Conservation (phyloP, 2,797 vertebrate genomes). For the Spatula clypeata region DNA sequence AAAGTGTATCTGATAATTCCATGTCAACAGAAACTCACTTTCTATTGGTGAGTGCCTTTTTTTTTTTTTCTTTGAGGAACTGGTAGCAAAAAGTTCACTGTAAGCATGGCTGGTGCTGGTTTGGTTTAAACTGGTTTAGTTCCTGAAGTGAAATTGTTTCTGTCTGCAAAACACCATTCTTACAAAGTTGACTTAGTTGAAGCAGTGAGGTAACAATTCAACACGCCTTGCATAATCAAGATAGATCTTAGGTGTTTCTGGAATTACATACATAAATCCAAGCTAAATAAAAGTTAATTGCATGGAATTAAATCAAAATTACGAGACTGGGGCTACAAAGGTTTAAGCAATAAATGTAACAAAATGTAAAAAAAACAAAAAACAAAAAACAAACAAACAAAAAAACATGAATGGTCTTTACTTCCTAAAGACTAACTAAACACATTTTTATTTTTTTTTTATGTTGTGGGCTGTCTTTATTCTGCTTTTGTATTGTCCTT, state of each 20-base stretch:
- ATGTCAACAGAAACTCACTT: not conserved
- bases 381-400: too few species aligned
- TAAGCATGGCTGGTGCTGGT: not conserved
- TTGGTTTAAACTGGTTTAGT: not conserved
- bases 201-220: not conserved
- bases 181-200: not conserved
- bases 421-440: not conserved
- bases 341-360: not conserved
- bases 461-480: not conserved
- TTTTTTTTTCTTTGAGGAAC: not conserved
- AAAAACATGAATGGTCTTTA: not conserved
- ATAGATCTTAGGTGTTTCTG: not conserved
- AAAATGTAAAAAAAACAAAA: not conserved
- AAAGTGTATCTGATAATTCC: not conserved
- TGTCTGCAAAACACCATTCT: not conserved
- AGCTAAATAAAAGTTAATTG: not conserved
- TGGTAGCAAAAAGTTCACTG: not conserved
- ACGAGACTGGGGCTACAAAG: accelerated
- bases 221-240: not conserved
- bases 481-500: not conserved
- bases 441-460: not conserved
- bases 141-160: not conserved
- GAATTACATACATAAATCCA: not conserved
- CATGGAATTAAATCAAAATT: not conserved
- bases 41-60: not conserved